A percentile compares a stretch with the other conserved stretches of the same genome.
phyloP scores from a whole-genome alignment of 92 coral and sea anemone species.

The Muricea muricata region DNA sequence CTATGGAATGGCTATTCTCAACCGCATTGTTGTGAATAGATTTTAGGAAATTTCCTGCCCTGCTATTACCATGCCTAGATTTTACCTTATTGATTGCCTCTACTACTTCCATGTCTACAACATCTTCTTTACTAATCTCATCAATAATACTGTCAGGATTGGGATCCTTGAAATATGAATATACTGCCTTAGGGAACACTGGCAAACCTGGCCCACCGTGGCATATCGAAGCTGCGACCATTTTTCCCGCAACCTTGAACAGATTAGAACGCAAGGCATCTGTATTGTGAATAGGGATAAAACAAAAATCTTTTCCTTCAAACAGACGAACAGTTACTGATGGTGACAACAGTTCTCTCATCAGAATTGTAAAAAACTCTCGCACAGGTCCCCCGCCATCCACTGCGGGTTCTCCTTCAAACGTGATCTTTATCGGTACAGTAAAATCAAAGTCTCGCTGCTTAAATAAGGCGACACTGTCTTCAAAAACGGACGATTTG shows the following conservation, averaged over 20 bases:
- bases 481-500: background rate
- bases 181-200: slow-evolving; percentile 46
- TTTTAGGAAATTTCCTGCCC: background rate
- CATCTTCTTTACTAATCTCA: background rate
- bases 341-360: slow-evolving; percentile 56
- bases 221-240: slow-evolving; percentile 50
- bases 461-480: background rate
- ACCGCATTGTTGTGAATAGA: too few relatives aligned
- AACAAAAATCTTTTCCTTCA: slow-evolving; percentile 35
- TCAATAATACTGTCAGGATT: background rate
- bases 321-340: slow-evolving; percentile 45
- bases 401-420: slow-evolving; percentile 66
- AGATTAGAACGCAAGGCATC: slow-evolving; percentile 62
- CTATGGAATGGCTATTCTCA: background rate
- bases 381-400: slow-evolving; percentile 69
- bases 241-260: slow-evolving; percentile 65
- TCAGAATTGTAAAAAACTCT: slow-evolving; percentile 59
- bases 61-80: background rate
- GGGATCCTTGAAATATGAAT: slow-evolving; percentile 19
- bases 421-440: slow-evolving; percentile 20
- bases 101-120: slow-evolving; percentile 6
- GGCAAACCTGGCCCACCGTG: slow-evolving; percentile 69
- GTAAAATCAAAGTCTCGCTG: slow-evolving; percentile 6
- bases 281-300: slow-evolving; percentile 65
- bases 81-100: slow-evolving; percentile 4